These are phyloP conservation scores for Chauna torquata DNA, from an alignment of 2,113 vertebrate species.

Conservation along the genomic window DNA sequence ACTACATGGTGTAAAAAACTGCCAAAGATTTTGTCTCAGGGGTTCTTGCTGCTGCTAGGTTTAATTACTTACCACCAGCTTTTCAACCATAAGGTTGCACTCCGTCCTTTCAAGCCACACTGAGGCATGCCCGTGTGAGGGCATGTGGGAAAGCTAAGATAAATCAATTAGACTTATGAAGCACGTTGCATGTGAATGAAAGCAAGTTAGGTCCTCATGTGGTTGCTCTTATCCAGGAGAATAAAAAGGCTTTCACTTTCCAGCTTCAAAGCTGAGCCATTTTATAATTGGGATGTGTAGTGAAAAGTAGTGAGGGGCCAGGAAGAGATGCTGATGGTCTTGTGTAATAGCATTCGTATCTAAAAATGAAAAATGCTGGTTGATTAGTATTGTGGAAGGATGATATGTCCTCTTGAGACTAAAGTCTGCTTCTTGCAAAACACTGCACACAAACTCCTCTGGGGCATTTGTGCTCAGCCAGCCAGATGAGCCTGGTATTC, in stretches of 20 bases:
- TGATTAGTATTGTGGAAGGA: neutral
- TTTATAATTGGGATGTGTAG: neutral
- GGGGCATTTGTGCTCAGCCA: neutral
- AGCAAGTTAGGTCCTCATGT: conserved; percentile 27
- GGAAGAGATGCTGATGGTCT: neutral
- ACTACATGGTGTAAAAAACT: conserved; percentile 29
- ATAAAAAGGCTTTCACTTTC: conserved; percentile 31
- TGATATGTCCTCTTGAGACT: neutral
- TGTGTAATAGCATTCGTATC: neutral
- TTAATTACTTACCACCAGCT: conserved; percentile 55
- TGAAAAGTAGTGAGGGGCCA: neutral
- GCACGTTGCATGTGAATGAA: neutral
- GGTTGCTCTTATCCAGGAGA: neutral
- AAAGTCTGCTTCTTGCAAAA: neutral
- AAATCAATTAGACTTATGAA: conserved; percentile 59
- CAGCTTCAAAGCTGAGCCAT: conserved; percentile 10
- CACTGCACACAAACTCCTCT: neutral
- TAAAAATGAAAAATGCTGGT: neutral
- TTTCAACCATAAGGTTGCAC: conserved; percentile 10
- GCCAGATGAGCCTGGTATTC: neutral
- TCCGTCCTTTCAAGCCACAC: neutral
- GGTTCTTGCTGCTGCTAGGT: conserved; percentile 25
- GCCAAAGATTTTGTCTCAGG: conserved; percentile 55
- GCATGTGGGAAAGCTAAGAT: conserved; percentile 35
- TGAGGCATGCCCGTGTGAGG: conserved; percentile 11